phyloP scores from a whole-genome alignment of 2,797 vertebrate genomes.

The Intellagama lesueurii region DNA sequence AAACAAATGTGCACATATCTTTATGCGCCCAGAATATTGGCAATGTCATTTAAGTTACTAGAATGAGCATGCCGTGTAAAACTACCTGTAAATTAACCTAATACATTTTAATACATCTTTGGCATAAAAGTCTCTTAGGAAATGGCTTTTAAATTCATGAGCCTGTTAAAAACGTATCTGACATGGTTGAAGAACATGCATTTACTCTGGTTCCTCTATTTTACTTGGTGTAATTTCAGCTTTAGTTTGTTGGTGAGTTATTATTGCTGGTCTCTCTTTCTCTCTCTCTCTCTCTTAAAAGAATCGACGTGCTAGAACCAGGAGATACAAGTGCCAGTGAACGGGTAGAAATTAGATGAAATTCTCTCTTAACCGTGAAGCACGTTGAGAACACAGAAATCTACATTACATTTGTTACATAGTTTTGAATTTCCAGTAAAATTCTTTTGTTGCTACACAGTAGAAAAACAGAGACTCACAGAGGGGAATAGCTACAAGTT shows the following conservation, averaged over 20 bases:
- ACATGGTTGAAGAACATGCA: slow-evolving; percentile 25
- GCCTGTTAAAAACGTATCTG: slow-evolving; percentile 24
- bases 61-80: slow-evolving; percentile 21
- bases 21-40: slow-evolving; percentile 44
- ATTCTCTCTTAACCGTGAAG: too few relatives aligned
- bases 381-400: too few relatives aligned
- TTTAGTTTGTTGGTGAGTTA: slow-evolving; percentile 38
- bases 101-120: slow-evolving; percentile 51
- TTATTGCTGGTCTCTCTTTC: neutral
- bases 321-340: neutral
- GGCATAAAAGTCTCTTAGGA: slow-evolving; percentile 50
- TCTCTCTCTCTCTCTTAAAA: neutral
- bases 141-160: slow-evolving; percentile 55
- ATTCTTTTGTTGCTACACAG: too few relatives aligned
- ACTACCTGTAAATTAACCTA: slow-evolving; percentile 51
- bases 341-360: too few relatives aligned
- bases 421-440: too few relatives aligned
- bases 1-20: slow-evolving; percentile 52
- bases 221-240: neutral
- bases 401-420: too few relatives aligned
- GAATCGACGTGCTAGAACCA: neutral
- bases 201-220: slow-evolving; percentile 29
- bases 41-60: slow-evolving; percentile 40
- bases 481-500: too few relatives aligned
- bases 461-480: too few relatives aligned